These are phyloP conservation scores for Beroe ovata DNA, from an alignment of 37 sponge, comb jelly and placozoan genomes.

Conservation along the genomic window DNA sequence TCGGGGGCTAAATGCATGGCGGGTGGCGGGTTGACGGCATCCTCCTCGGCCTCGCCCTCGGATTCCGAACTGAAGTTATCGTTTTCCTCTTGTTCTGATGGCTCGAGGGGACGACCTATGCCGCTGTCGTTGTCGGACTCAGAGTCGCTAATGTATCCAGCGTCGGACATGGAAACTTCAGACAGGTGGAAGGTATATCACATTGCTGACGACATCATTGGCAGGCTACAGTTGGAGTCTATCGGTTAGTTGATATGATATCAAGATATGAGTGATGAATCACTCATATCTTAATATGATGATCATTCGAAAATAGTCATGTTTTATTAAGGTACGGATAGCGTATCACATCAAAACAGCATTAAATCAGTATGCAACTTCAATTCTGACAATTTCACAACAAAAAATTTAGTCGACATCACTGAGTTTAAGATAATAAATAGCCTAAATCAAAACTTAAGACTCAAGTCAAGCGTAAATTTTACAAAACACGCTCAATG, in stretches of 20 bases:
- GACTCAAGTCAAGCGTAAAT: background rate
- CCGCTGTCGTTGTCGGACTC: slow-evolving; percentile 56
- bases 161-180: slow-evolving; percentile 21
- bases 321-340: too few species aligned
- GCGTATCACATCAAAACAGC: too few species aligned
- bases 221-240: too few species aligned
- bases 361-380: background rate
- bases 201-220: background rate
- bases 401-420: background rate
- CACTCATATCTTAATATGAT: too few species aligned
- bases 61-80: slow-evolving; percentile 64
- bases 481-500: background rate
- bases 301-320: too few species aligned
- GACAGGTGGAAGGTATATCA: background rate
- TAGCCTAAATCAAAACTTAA: background rate
- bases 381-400: background rate
- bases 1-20: slow-evolving; percentile 44
- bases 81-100: slow-evolving; percentile 9
- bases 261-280: too few species aligned
- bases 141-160: slow-evolving; percentile 56
- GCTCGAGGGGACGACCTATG: slow-evolving; percentile 37
- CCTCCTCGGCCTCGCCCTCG: slow-evolving; percentile 46
- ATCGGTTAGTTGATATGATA: too few species aligned
- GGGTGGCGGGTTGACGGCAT: slow-evolving; percentile 55
- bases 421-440: background rate